Base-by-base conservation (phyloP, 2,797 vertebrate species). In the Clarias pachynema region DNA sequence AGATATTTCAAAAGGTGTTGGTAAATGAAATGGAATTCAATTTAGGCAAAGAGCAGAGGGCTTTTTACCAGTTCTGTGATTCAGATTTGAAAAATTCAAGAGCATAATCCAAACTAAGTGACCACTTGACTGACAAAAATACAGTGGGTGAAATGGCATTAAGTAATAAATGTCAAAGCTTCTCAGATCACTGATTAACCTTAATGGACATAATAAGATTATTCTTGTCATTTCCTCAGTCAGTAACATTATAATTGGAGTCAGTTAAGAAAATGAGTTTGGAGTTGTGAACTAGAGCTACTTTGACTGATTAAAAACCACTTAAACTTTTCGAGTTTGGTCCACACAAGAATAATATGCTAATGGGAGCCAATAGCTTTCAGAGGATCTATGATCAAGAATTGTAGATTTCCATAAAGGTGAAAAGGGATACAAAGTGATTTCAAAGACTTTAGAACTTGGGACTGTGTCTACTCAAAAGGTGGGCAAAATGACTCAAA, bases 101-200 rank as follows among this genome's bases (percentile, higher is more conserved):
- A 75, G 29, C 16, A 56, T 72, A 72, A 72, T 72, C 69, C 10
- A 14, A 44, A n/a, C 69, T 72, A 22, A 72, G 22, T 24, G 37
- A 44, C 49, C 26, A 56, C 72, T 56, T 49, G 6, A 29, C 49
- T 75, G 49, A 56, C 72, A 75, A 49, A 75, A 75, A 75, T 75
- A 56, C 49, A 6, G 9, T 29, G n/a, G 53, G 40, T 44, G 14
- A 74, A 26, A 74, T 29, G 6, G 7, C 53, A 26, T 49, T 53
- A 8, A 49, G 12, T n/a, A 73, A 15, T 73, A 49, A 49, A 10
- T 73, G 70, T 24, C 24, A 26, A 53, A 26, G 14, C 14, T 53
- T 49, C 44, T 72, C 37, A 44, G 4, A 10, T 72, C 20, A 40
- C 69, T 44, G 69, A 72, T 44, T 14, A 72, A 72, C 37, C 24